Conservation (phyloP, 2,797 vertebrate genomes). For the Siniperca undulata region DNA sequence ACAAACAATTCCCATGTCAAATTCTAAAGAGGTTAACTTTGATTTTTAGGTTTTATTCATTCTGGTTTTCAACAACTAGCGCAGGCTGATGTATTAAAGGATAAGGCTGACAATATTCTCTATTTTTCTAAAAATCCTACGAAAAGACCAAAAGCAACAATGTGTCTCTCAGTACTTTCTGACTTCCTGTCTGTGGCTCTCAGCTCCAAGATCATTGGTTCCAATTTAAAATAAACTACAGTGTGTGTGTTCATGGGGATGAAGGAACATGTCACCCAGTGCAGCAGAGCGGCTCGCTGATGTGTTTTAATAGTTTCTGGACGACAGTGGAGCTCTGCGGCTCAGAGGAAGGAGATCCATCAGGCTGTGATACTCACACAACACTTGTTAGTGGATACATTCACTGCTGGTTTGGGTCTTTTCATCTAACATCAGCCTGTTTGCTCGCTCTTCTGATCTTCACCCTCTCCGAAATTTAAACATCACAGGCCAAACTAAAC, state of each 20-base stretch:
- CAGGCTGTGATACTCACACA: background rate
- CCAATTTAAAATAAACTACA: too few species aligned
- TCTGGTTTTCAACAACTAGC: background rate
- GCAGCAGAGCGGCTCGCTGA: too few species aligned
- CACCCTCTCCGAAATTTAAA: background rate
- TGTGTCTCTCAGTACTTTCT: background rate
- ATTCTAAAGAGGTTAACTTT: background rate
- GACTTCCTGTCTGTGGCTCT: background rate
- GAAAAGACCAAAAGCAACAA: background rate
- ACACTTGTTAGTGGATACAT: background rate
- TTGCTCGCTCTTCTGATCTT: background rate
- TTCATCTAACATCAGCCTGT: background rate
- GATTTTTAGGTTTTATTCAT: background rate
- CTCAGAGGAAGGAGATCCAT: too few species aligned
- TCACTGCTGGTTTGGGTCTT: background rate
- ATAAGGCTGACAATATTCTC: background rate
- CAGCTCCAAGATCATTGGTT: background rate
- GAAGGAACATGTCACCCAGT: too few species aligned
- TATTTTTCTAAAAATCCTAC: background rate
- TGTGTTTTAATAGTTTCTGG: too few species aligned
- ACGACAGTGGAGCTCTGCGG: too few species aligned
- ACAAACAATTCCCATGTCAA: too few species aligned
- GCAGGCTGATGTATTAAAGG: background rate
- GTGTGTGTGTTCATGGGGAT: too few species aligned
- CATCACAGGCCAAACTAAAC: background rate